These are phyloP conservation scores for Neuroscelio doddi DNA, from an alignment of 2,888 invertebrate genomes.

Conservation along the genomic window DNA sequence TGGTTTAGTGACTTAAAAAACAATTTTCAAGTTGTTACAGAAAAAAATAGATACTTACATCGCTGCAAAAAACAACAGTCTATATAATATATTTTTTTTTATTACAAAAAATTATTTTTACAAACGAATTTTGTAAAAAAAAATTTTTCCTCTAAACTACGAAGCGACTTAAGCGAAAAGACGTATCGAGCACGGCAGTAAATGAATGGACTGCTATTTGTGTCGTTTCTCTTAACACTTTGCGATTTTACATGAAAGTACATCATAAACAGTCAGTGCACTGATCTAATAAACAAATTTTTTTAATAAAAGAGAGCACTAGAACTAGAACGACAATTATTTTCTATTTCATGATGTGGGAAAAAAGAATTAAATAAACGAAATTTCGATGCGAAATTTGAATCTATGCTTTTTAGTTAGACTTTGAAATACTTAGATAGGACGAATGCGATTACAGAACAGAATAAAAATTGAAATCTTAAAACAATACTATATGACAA, in stretches of 20 bases:
- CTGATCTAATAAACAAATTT: conserved; percentile 14
- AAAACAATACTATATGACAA: too few species aligned
- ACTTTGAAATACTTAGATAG: conserved; percentile 42
- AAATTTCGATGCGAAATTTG: conserved; percentile 41
- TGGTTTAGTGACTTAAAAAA: too few species aligned
- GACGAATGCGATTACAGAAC: not conserved
- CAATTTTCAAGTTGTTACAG: too few species aligned
- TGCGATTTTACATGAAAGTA: conserved; percentile 31
- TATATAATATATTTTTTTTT: too few species aligned
- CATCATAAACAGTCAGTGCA: conserved; percentile 24
- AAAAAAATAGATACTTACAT: too few species aligned
- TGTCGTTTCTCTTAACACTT: conserved; percentile 6
- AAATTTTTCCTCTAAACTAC: not conserved
- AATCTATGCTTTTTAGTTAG: conserved; percentile 63
- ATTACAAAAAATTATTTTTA: too few species aligned
- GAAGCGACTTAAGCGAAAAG: not conserved
- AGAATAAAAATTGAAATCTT: not conserved
- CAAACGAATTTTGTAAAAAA: not conserved
- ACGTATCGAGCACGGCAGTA: conserved; percentile 29
- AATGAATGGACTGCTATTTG: conserved; percentile 15
- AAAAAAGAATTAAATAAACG: conserved; percentile 23
- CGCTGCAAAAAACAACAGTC: too few species aligned
- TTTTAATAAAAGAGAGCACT: conserved; percentile 21
- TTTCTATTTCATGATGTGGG: conserved; percentile 12
- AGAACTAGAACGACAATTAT: conserved; percentile 31